These are phyloP conservation scores for Xanthorhoe designata DNA, from an alignment of 2,888 invertebrate species.

Conservation along the genomic window DNA sequence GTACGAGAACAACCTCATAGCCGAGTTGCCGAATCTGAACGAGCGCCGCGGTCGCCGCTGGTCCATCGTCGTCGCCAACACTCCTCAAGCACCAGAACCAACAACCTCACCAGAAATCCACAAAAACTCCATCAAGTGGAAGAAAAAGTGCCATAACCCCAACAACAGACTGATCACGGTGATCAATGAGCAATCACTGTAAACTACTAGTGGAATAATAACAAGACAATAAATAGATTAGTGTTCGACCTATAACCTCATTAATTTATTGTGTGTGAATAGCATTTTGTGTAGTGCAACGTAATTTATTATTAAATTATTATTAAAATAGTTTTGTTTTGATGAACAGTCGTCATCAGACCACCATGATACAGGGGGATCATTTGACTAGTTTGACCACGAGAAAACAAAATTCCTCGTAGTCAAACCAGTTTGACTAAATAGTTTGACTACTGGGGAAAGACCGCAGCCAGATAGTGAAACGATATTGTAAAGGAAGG, in stretches of 20 bases:
- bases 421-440: too few species aligned
- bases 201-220: conserved; percentile 68
- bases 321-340: conserved; percentile 40
- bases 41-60: conserved; percentile 90
- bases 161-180: conserved; percentile 90
- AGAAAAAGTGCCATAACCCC: conserved; percentile 82
- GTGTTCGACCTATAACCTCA: conserved; percentile 83
- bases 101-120: conserved; percentile 71
- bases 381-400: too few species aligned
- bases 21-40: conserved; percentile 90
- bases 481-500: too few species aligned
- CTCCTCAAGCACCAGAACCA: conserved; percentile 65
- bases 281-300: conserved; percentile 77
- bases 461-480: too few species aligned
- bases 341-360: conserved; percentile 48
- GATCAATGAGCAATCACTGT: conserved; percentile 90
- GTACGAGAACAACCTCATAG: conserved; percentile 93
- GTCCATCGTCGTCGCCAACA: conserved; percentile 86
- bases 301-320: conserved; percentile 84
- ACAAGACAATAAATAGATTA: conserved; percentile 60
- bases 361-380: too few species aligned
- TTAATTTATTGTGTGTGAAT: conserved; percentile 84
- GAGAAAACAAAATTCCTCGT: too few species aligned
- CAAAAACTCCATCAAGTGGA: conserved; percentile 74
- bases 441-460: too few species aligned